Evolutionary conservation across 2,888 invertebrate genomes (phyloP).

Genomic region (Agriopis marginaria): DNA sequence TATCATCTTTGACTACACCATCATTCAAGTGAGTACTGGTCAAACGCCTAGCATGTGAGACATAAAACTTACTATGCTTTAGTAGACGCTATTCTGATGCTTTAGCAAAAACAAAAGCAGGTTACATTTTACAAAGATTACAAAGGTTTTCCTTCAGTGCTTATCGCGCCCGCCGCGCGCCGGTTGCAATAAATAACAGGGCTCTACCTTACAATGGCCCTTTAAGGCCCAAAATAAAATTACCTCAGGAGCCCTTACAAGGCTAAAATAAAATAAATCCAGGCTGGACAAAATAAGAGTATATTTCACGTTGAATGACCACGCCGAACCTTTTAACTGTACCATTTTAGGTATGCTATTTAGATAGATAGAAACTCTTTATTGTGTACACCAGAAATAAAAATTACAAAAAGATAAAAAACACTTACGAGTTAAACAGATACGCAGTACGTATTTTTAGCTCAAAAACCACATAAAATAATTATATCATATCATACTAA

Average conservation of each 20-base stretch:
- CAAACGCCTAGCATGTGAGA: too few relatives aligned
- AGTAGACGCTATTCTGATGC: conserved; percentile 6
- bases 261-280: conserved; percentile 35
- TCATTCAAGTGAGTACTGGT: too few relatives aligned
- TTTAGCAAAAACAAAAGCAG: conserved; percentile 48
- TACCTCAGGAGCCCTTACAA: conserved; percentile 30
- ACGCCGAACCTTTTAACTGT: background rate
- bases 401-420: background rate
- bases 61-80: background rate
- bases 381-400: too few relatives aligned
- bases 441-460: too few relatives aligned
- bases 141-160: conserved; percentile 51
- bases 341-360: background rate
- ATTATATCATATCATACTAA: too few relatives aligned
- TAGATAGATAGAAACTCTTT: background rate
- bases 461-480: too few relatives aligned
- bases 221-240: conserved; percentile 37
- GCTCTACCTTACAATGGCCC: conserved; percentile 43
- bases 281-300: conserved; percentile 19
- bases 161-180: conserved; percentile 45
- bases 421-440: too few relatives aligned
- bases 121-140: conserved; percentile 56
- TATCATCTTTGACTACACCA: too few relatives aligned
- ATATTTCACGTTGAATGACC: conserved; percentile 21
- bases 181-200: conserved; percentile 53